These are phyloP conservation scores for Cetoscarus ocellatus DNA, from an alignment of 2,797 vertebrate genomes.

Conservation along the genomic window DNA sequence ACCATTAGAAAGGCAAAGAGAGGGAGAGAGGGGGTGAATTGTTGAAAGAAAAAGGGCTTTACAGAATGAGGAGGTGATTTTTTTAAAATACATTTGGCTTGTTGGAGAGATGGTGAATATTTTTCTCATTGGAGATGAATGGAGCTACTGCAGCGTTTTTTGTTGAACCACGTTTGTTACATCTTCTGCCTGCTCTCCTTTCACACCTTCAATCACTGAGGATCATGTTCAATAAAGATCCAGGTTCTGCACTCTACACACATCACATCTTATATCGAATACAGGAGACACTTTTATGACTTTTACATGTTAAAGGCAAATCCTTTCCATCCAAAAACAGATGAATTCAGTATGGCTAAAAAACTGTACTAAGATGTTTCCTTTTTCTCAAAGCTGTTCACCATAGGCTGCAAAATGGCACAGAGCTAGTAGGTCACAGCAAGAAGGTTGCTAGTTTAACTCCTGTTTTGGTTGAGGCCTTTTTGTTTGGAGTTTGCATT, in stretches of 20 bases:
- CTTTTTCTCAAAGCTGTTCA: too few relatives aligned
- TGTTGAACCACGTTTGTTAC: conserved; percentile 45
- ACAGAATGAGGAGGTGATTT: conserved; percentile 57
- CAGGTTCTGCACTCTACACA: conserved; percentile 38
- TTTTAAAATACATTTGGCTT: conserved; percentile 62
- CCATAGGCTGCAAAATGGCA: too few relatives aligned
- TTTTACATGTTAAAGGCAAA: background rate
- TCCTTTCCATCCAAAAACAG: background rate
- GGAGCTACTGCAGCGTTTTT: conserved; percentile 38
- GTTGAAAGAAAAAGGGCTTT: conserved; percentile 36
- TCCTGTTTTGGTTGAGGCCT: too few relatives aligned
- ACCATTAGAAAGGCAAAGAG: conserved; percentile 53
- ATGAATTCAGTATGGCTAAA: too few relatives aligned
- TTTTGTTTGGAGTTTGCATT: too few relatives aligned
- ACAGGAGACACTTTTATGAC: conserved; percentile 18
- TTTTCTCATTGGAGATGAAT: conserved; percentile 49
- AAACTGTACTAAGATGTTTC: too few relatives aligned
- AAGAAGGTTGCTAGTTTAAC: too few relatives aligned
- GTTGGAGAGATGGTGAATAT: conserved; percentile 45
- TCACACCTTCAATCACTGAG: conserved; percentile 27
- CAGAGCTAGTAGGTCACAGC: too few relatives aligned
- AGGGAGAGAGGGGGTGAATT: conserved; percentile 1
- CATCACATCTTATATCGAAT: conserved; percentile 22
- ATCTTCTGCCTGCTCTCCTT: conserved; percentile 16
- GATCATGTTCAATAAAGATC: conserved; percentile 49